These are phyloP conservation scores for Mastacembelus armatus DNA, from an alignment of 2,797 vertebrate genomes.

Conservation along the genomic window DNA sequence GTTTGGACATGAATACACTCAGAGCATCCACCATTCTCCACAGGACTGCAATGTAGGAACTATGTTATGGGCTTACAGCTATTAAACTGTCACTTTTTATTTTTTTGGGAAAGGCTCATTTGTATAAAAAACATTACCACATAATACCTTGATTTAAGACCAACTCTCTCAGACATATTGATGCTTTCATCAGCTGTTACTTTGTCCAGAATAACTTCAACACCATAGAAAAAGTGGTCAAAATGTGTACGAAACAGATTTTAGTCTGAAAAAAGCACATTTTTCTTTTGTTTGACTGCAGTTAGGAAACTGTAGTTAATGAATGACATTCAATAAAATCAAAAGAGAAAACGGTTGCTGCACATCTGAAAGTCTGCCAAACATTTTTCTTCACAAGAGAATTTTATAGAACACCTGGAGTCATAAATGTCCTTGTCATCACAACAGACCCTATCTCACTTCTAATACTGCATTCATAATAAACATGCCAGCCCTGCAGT, in stretches of 20 bases:
- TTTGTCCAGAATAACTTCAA: background rate
- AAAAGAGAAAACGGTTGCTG: background rate
- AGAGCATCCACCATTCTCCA: conserved; percentile 16
- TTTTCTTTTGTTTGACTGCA: background rate
- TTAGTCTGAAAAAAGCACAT: background rate
- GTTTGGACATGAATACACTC: conserved; percentile 7
- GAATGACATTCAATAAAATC: background rate
- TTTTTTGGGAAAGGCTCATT: conserved; percentile 11
- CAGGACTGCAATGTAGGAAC: conserved; percentile 19
- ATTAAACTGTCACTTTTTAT: conserved; percentile 25
- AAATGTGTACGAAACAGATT: background rate
- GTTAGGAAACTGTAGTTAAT: background rate
- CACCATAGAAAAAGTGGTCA: background rate
- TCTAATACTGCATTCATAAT: conserved; percentile 10
- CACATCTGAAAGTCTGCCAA: conserved; percentile 17
- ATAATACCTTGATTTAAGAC: background rate
- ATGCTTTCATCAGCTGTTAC: background rate
- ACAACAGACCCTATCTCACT: conserved; percentile 15
- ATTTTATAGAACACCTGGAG: conserved; percentile 3
- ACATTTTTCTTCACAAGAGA: background rate
- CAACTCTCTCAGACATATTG: background rate
- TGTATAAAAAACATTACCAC: background rate
- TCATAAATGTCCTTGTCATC: conserved; percentile 23
- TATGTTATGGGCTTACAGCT: background rate
- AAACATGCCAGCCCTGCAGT: background rate